Evolutionary conservation across 1,140 invertebrate genomes (phyloP), one percentile per base, ranked within the genome.

Genomic region (Leptinotarsa lineolata): DNA sequence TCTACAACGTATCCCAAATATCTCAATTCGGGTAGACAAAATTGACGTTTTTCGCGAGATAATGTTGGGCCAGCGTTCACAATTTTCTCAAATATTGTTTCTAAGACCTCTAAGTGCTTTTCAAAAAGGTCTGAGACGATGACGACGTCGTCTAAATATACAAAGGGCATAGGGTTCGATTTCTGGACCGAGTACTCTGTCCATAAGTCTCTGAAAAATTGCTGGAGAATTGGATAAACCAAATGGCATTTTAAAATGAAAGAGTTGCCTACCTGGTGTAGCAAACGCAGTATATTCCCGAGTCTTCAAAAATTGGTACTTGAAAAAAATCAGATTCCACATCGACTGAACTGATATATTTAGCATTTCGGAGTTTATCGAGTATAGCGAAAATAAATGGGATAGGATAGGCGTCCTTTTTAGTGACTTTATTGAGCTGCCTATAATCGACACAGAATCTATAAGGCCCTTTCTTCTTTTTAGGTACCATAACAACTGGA

Each of bases 391-490:
- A 22, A 15, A 75, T 22, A n/a, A 16, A 54, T 18, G 48, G 48
- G 15, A 54, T 15, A 16, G 76, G 77, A 68, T 67, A 39, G 30
- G 30, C 30, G 30, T 39, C 30, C 8, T 63, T 64, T 39, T 61
- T 30, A 16, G 68, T 74, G 11, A 74, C 45, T 60, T 72, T 66
- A 60, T 76, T 79, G 15, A 81, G 48, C 30, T 63, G 48, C 18
- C 87, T 58, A 74, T 82, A 88, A 71, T 84, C 81, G 3, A 81
- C 73, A 72, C 77, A 78, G 30, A 84, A 67, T 11, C 84, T 59
- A 24, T 72, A 70, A n/a, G 59, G 39, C 1, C 76, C 76, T 58
- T 79, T 72, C 44, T 80, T 79, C 46, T 83, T 84, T n/a, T 74
- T 69, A 3, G 48, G 30, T 2, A 81, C 78, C 4, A 80, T 44